phyloP scores from a whole-genome alignment of 2,888 invertebrate species.

The Ochropleura leucogaster region DNA sequence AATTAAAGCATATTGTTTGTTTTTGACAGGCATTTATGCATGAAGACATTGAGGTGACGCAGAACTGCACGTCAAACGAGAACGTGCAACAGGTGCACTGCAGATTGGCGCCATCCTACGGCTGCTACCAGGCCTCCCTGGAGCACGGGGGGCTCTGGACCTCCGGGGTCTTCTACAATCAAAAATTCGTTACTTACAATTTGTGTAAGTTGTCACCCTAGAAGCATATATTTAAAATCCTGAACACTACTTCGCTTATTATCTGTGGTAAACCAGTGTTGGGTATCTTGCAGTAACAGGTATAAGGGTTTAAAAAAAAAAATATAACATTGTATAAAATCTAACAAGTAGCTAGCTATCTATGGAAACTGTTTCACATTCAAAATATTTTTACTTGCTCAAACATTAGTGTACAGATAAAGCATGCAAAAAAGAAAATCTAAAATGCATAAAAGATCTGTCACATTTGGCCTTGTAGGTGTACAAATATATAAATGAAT shows the following conservation, averaged over 20 bases:
- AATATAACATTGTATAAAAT: too few relatives aligned
- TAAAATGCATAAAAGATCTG: too few relatives aligned
- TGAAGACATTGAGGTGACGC: slow-evolving; percentile 12
- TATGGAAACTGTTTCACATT: too few relatives aligned
- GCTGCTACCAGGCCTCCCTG: slow-evolving; percentile 66
- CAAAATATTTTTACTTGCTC: too few relatives aligned
- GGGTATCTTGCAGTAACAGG: neutral
- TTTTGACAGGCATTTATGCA: neutral
- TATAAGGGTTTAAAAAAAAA: too few relatives aligned
- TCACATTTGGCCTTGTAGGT: too few relatives aligned
- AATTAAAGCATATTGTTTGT: slow-evolving; percentile 9
- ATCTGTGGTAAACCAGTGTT: neutral
- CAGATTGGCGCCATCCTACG: slow-evolving; percentile 49
- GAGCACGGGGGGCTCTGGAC: slow-evolving; percentile 74
- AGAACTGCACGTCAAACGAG: slow-evolving; percentile 48
- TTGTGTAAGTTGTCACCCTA: slow-evolving; percentile 68
- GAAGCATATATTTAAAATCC: neutral
- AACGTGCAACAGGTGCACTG: slow-evolving; percentile 59
- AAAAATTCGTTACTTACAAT: slow-evolving; percentile 13
- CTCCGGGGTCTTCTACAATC: slow-evolving; percentile 46
- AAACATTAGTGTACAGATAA: too few relatives aligned
- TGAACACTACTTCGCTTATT: neutral
- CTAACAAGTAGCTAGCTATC: too few relatives aligned
- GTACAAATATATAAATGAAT: too few relatives aligned
- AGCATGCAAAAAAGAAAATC: too few relatives aligned